phyloP scores from a whole-genome alignment of 2,113 vertebrate species.

The Ammodytes dubius region DNA sequence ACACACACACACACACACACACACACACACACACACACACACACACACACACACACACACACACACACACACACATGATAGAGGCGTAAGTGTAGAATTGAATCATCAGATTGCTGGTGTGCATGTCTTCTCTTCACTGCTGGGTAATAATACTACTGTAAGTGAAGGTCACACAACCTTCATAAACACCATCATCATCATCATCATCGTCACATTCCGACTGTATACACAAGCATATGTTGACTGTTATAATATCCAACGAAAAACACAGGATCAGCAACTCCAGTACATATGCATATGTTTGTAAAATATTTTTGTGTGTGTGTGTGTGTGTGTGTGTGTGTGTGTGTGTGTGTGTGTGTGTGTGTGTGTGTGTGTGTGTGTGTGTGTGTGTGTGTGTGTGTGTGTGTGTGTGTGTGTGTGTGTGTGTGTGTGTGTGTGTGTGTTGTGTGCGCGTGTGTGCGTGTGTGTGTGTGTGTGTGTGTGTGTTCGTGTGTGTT shows the following conservation, averaged over 20 bases:
- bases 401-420: conserved; percentile 31
- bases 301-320: neutral
- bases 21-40: conserved; percentile 31
- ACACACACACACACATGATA: conserved; percentile 38
- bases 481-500: conserved; percentile 76
- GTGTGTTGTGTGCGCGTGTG: conserved; percentile 52
- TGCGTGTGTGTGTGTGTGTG: conserved; percentile 51
- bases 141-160: conserved; percentile 51
- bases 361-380: conserved; percentile 11
- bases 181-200: conserved; percentile 1
- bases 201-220: neutral
- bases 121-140: conserved; percentile 52
- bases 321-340: neutral
- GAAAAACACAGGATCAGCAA: neutral
- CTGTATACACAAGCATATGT: neutral
- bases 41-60: conserved; percentile 48
- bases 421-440: conserved; percentile 39
- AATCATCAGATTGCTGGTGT: conserved; percentile 73
- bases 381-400: conserved; percentile 8
- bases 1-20: conserved; percentile 36
- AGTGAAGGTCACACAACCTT: conserved; percentile 71
- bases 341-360: neutral
- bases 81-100: conserved; percentile 59
- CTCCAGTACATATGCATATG: neutral
- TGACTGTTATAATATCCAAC: neutral